Evolutionary conservation across 2,797 vertebrate genomes (phyloP).

Genomic region (Glossophaga mutica): DNA sequence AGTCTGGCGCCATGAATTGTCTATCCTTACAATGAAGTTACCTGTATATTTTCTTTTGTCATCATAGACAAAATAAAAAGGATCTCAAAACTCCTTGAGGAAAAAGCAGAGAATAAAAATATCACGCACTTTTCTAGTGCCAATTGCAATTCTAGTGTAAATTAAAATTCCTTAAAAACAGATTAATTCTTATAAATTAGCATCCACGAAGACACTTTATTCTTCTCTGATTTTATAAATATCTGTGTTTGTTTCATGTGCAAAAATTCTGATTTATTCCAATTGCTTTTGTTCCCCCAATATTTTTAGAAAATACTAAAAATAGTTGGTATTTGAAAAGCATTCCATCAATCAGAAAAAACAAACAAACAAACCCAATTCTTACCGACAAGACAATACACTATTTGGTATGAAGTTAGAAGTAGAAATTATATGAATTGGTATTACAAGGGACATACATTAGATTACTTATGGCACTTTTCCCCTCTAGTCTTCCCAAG

Average conservation of each 20-base stretch:
- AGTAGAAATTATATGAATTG: conserved; percentile 34
- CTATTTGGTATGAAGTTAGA: neutral
- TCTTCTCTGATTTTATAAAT: neutral
- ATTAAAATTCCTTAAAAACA: neutral
- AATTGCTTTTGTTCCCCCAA: neutral
- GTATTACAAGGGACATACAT: neutral
- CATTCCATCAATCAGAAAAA: neutral
- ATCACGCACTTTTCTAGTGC: neutral
- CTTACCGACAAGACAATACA: neutral
- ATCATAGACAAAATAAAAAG: conserved; percentile 8
- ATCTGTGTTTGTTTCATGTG: neutral
- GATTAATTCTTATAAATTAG: neutral
- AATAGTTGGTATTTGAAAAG: conserved; percentile 23
- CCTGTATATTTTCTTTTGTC: neutral
- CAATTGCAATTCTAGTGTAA: neutral
- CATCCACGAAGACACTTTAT: neutral
- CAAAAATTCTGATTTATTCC: neutral
- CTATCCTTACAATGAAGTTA: conserved; percentile 2
- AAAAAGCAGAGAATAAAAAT: conserved; percentile 12
- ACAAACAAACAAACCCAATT: too few relatives aligned
- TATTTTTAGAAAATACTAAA: neutral
- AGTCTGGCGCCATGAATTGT: neutral
- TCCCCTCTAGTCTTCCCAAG: neutral
- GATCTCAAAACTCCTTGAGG: neutral
- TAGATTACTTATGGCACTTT: neutral